Percentiles rank a stretch among this genome's conserved stretches.
These are phyloP conservation scores for Druon quercuslanigerum DNA, from an alignment of 1,140 invertebrate species.

Conservation along the genomic window DNA sequence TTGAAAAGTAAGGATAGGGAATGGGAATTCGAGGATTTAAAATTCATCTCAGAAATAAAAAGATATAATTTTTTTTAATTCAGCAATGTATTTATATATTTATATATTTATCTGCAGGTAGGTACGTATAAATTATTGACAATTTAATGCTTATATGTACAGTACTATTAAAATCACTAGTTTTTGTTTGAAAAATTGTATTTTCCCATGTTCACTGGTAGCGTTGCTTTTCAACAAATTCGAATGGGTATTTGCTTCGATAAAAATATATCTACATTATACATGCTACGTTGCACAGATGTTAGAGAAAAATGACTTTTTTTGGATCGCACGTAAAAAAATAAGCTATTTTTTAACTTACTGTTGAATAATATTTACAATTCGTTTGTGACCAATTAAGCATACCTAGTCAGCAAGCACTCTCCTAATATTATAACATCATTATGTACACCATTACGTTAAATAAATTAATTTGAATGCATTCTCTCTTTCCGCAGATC, in stretches of 20 bases:
- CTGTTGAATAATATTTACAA: conserved; percentile 27
- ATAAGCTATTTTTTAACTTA: conserved; percentile 4
- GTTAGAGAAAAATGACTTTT: conserved; percentile 2
- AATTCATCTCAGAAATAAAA: background rate
- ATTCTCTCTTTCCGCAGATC: conserved; percentile 26
- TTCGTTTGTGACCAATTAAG: background rate
- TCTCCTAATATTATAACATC: conserved; percentile 40
- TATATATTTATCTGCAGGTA: conserved; percentile 45
- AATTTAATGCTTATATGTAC: conserved; percentile 56
- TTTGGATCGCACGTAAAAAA: conserved; percentile 40
- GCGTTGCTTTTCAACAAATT: background rate
- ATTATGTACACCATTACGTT: conserved; percentile 49
- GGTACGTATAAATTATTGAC: conserved; percentile 64
- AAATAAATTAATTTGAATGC: conserved; percentile 50
- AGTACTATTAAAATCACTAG: conserved; percentile 57
- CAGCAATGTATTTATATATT: conserved; percentile 40
- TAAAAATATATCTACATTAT: too few relatives aligned
- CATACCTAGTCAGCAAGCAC: conserved; percentile 40
- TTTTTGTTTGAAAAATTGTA: conserved; percentile 38
- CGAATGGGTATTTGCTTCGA: too few relatives aligned
- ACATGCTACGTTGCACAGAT: background rate
- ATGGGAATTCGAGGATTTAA: background rate
- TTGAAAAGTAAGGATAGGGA: too few relatives aligned
- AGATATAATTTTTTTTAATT: too few relatives aligned
- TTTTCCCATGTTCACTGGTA: conserved; percentile 46